Evolutionary conservation across 2,888 invertebrate species (phyloP).

Genomic region (Orthosia incerta): DNA sequence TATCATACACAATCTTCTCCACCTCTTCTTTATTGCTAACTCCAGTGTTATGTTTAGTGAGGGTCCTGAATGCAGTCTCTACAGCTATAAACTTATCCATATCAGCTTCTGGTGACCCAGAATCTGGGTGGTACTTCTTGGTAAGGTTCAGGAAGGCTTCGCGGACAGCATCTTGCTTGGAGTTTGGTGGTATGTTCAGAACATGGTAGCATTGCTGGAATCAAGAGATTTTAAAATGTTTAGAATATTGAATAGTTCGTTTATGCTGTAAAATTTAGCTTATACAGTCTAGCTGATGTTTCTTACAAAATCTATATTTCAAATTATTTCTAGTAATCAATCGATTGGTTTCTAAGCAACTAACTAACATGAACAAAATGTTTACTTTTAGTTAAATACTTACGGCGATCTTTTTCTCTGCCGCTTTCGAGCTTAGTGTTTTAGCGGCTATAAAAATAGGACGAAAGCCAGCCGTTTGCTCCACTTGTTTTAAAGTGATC

Average conservation of each 20-base stretch:
- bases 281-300: neutral
- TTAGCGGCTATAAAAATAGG: constrained; percentile 47
- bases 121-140: constrained; percentile 96
- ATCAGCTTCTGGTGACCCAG: constrained; percentile 93
- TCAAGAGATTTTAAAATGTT: neutral
- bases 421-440: constrained; percentile 64
- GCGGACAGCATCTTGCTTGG: constrained; percentile 94
- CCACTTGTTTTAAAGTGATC: constrained; percentile 37
- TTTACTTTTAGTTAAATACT: no score
- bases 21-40: constrained; percentile 87
- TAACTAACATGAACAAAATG: no score
- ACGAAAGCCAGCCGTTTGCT: constrained; percentile 39
- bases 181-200: constrained; percentile 92
- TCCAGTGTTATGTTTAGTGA: constrained; percentile 92
- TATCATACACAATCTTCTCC: constrained; percentile 92
- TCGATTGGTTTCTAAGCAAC: no score
- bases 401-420: constrained; percentile 74
- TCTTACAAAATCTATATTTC: neutral
- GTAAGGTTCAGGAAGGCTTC: constrained; percentile 94
- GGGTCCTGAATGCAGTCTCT: constrained; percentile 94
- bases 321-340: no score
- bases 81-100: constrained; percentile 94
- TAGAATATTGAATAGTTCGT: neutral
- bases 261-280: neutral
- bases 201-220: constrained; percentile 93